Conservation (phyloP, 37 sponge, comb jelly and placozoan species). For the Axinella damicornis region DNA sequence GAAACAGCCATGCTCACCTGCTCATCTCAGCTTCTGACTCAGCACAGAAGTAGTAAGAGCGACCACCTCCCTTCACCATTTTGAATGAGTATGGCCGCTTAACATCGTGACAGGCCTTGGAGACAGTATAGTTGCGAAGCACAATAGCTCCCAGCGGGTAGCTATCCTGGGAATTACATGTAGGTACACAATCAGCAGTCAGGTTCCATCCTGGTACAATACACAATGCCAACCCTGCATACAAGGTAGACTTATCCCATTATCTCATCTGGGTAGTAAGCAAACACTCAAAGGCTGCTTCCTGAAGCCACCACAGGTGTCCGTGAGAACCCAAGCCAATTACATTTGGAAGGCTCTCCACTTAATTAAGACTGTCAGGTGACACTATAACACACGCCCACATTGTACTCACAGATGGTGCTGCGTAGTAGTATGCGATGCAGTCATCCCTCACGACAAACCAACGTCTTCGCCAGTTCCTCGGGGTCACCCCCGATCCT, state of each 20-base stretch:
- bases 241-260: too few relatives aligned
- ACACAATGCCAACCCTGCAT: too few relatives aligned
- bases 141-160: slow-evolving; percentile 63
- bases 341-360: too few relatives aligned
- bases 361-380: too few relatives aligned
- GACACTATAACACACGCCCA: neutral
- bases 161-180: slow-evolving; percentile 38
- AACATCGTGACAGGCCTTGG: slow-evolving; percentile 40
- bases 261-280: too few relatives aligned
- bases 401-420: slow-evolving; percentile 36
- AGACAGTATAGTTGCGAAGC: slow-evolving; percentile 48
- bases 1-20: slow-evolving; percentile 13
- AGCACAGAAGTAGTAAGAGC: slow-evolving; percentile 47
- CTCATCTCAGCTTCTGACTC: slow-evolving; percentile 62
- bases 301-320: too few relatives aligned
- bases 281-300: too few relatives aligned
- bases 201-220: too few relatives aligned
- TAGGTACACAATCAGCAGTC: too few relatives aligned
- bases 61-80: slow-evolving; percentile 58
- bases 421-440: slow-evolving; percentile 58
- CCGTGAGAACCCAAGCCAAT: too few relatives aligned
- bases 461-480: slow-evolving; percentile 68
- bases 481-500: slow-evolving; percentile 45
- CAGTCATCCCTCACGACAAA: slow-evolving; percentile 66
- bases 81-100: slow-evolving; percentile 43